Percentiles rank a stretch among this genome's conserved stretches.
Conservation (phyloP, 2,888 invertebrate species). For the Gastracanthus pulcherrimus region DNA sequence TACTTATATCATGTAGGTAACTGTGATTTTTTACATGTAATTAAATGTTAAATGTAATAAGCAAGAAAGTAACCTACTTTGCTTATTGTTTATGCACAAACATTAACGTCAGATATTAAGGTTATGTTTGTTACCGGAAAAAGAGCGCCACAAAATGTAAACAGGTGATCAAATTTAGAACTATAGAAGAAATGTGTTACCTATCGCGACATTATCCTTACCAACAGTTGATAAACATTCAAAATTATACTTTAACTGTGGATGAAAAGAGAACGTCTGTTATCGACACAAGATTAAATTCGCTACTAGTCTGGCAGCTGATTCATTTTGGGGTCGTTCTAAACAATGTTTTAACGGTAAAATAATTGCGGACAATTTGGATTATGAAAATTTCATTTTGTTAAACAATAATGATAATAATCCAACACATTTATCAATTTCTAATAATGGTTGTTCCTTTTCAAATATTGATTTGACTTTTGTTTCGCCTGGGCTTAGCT, state of each 20-base stretch:
- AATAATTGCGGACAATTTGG: conserved; percentile 14
- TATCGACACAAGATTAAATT: no score
- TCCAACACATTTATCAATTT: conserved; percentile 50
- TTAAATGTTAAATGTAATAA: background rate
- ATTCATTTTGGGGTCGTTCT: conserved; percentile 36
- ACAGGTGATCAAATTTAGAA: no score
- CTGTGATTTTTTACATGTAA: background rate
- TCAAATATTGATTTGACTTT: conserved; percentile 55
- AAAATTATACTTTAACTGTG: no score
- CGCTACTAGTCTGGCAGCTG: no score
- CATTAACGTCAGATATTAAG: background rate
- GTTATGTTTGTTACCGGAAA: background rate
- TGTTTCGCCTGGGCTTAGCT: conserved; percentile 22
- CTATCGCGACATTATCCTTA: no score
- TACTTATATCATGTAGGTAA: background rate
- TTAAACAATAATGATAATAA: conserved; percentile 19
- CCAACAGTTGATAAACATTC: no score
- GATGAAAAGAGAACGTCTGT: no score
- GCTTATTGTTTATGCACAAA: background rate
- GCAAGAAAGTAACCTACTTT: background rate
- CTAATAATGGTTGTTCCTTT: no score
- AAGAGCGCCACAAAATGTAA: no score
- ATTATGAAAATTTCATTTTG: conserved; percentile 25
- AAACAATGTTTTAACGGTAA: conserved; percentile 24
- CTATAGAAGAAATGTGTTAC: no score